Evolutionary conservation across 2,797 vertebrate species (phyloP).

Genomic region (Uromys caudimaculatus): DNA sequence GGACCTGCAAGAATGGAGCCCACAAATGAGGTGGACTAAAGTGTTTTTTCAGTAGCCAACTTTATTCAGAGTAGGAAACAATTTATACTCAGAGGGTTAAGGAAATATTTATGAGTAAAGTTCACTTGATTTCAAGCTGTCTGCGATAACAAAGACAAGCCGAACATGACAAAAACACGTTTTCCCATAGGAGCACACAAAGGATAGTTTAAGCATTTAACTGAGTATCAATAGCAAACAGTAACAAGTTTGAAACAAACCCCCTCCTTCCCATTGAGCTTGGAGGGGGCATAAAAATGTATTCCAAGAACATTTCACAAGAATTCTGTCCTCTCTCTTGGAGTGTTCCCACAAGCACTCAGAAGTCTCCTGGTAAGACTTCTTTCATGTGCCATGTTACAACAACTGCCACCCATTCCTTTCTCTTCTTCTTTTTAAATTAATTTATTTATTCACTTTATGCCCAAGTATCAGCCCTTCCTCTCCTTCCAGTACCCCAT

Average conservation of each 20-base stretch:
- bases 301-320: background rate
- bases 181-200: no score
- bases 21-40: background rate
- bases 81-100: background rate
- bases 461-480: no score
- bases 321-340: background rate
- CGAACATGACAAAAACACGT: background rate
- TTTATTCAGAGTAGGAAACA: background rate
- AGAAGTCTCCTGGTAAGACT: background rate
- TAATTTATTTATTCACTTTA: no score
- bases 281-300: background rate
- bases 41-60: background rate
- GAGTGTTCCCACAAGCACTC: background rate
- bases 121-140: background rate
- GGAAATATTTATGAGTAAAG: background rate
- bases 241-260: background rate
- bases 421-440: background rate
- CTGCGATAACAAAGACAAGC: no score
- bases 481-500: no score
- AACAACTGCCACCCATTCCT: background rate
- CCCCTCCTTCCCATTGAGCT: background rate
- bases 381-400: background rate
- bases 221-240: background rate
- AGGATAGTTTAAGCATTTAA: background rate
- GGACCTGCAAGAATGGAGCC: background rate